Evolutionary conservation across 2,113 vertebrate genomes (phyloP).

Genomic region (Brachionichthys hirsutus): DNA sequence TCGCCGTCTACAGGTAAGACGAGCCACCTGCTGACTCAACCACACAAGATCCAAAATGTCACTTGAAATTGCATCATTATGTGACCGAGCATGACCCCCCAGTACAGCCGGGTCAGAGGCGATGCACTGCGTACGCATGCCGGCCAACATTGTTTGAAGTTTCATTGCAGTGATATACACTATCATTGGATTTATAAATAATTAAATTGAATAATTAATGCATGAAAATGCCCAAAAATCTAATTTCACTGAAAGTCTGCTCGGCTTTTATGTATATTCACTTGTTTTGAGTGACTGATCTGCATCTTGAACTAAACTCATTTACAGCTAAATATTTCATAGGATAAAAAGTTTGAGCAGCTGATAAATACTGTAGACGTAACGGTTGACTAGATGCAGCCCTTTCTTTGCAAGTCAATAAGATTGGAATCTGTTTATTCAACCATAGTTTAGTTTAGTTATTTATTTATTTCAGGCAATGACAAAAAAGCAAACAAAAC

Average conservation of each 20-base stretch:
- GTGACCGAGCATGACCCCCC: slow-evolving; percentile 2
- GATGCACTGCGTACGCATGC: neutral
- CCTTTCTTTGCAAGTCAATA: too few relatives aligned
- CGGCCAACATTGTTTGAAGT: neutral
- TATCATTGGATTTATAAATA: neutral
- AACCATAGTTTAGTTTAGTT: too few relatives aligned
- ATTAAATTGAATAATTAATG: neutral
- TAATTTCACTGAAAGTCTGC: neutral
- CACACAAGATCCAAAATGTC: slow-evolving; percentile 11
- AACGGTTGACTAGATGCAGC: too few relatives aligned
- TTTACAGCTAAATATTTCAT: too few relatives aligned
- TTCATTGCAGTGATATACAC: neutral
- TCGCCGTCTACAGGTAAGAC: slow-evolving; percentile 42
- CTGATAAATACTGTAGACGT: too few relatives aligned
- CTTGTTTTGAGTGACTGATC: too few relatives aligned
- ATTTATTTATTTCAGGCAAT: too few relatives aligned
- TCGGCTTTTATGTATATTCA: neutral
- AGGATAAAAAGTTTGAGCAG: too few relatives aligned
- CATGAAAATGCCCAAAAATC: too few relatives aligned
- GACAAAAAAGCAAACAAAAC: too few relatives aligned
- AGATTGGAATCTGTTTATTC: too few relatives aligned
- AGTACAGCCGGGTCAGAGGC: neutral
- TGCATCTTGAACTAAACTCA: too few relatives aligned
- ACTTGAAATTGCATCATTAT: slow-evolving; percentile 11
- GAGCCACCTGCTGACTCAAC: slow-evolving; percentile 42